A percentile compares a stretch with the other conserved stretches of the same genome.
Evolutionary conservation across 92 coral and sea anemone species (phyloP).

Genomic region (Parazoanthus swiftii): DNA sequence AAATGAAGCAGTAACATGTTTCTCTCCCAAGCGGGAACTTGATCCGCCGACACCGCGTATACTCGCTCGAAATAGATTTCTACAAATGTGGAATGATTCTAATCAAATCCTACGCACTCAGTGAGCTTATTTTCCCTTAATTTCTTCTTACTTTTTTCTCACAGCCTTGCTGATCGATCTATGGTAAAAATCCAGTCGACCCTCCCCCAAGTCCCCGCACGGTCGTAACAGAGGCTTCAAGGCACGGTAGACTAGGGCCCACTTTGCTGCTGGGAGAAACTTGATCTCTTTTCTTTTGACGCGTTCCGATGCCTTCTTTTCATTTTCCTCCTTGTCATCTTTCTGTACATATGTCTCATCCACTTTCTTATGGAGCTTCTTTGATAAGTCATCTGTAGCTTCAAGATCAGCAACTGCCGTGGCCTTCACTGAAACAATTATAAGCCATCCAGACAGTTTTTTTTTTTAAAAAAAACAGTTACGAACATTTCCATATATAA

Average conservation of each 20-base stretch:
- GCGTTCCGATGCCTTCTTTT: not conserved
- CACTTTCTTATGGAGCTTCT: conserved; percentile 84
- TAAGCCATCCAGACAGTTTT: not conserved
- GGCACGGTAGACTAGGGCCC: conserved; percentile 98
- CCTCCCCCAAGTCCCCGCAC: conserved; percentile 99
- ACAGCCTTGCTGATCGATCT: conserved; percentile 98
- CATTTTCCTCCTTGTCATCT: conserved; percentile 19
- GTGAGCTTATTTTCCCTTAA: not conserved
- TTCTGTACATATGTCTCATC: conserved; percentile 85
- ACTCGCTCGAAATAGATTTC: not conserved
- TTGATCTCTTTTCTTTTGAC: conserved; percentile 58
- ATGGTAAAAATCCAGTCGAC: conserved; percentile 95
- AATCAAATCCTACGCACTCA: not conserved
- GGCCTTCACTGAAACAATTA: not conserved
- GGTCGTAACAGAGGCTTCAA: conserved; percentile 95
- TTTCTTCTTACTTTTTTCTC: conserved; percentile 71
- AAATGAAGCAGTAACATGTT: too few relatives aligned
- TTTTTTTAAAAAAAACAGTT: not conserved
- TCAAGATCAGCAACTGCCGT: not conserved
- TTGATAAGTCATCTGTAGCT: conserved; percentile 52
- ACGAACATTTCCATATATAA: too few relatives aligned
- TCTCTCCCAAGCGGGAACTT: too few relatives aligned
- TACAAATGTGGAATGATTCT: not conserved
- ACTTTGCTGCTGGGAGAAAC: conserved; percentile 90
- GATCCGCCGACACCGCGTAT: too few relatives aligned